Evolutionary conservation across 1,140 invertebrate genomes (phyloP).

Genomic region (Acromyrmex charruanus): DNA sequence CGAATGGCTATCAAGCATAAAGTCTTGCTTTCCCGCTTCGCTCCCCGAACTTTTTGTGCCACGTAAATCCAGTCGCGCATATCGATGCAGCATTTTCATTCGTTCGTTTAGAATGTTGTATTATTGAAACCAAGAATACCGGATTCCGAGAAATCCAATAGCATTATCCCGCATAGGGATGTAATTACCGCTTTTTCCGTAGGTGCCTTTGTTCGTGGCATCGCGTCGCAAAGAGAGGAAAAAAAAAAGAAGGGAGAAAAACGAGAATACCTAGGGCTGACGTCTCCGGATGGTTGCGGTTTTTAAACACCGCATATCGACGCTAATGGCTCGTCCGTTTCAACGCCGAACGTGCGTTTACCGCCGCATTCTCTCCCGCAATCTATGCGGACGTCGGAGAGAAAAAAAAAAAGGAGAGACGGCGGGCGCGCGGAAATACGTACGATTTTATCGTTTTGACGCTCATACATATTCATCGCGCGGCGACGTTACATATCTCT

Average conservation of each 20-base stretch:
- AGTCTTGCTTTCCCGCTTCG: conserved; percentile 24
- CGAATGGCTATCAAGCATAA: conserved; percentile 51
- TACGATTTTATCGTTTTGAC: conserved; percentile 76
- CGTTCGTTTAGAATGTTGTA: conserved; percentile 34
- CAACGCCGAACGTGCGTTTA: conserved; percentile 21
- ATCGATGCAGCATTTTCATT: conserved; percentile 35
- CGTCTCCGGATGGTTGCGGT: conserved; percentile 40
- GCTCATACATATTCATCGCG: conserved; percentile 75
- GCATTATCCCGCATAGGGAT: conserved; percentile 5
- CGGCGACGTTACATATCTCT: conserved; percentile 56
- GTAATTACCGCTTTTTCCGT: conserved; percentile 45
- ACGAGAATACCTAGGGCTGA: conserved; percentile 22
- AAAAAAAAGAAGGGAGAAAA: neutral
- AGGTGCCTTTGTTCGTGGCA: conserved; percentile 26
- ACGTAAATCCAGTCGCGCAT: conserved; percentile 47
- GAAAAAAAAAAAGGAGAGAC: neutral
- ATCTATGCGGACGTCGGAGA: neutral
- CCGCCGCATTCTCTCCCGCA: conserved; percentile 6
- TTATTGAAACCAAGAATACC: conserved; percentile 2
- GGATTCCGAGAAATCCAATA: conserved; percentile 43
- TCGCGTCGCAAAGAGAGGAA: neutral
- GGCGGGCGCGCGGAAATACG: conserved; percentile 61
- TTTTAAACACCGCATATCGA: conserved; percentile 72
- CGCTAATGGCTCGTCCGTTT: conserved; percentile 71
- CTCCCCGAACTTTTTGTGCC: conserved; percentile 36